Evolutionary conservation across 2,797 vertebrate genomes (phyloP).

Genomic region (Nannoperca australis): DNA sequence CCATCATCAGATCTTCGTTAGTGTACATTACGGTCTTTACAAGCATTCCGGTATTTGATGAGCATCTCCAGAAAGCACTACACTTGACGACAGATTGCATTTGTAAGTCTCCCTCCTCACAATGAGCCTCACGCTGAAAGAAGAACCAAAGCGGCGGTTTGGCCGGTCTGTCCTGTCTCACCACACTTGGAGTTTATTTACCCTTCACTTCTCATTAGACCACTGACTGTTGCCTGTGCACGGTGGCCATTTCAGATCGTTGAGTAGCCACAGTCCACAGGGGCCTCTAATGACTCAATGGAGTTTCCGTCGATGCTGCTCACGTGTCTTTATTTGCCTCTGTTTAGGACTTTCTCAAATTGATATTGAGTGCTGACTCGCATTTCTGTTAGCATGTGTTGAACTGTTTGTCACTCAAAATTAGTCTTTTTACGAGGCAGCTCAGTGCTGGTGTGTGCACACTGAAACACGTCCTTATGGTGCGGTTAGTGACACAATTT

Average conservation of each 20-base stretch:
- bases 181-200: constrained; percentile 71
- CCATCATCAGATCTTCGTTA: constrained; percentile 2
- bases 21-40: not conserved
- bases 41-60: constrained; percentile 24
- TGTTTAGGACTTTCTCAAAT: constrained; percentile 69
- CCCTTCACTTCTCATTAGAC: constrained; percentile 75
- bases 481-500: constrained; percentile 57
- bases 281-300: constrained; percentile 59
- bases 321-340: constrained; percentile 50
- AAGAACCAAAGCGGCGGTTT: constrained; percentile 25
- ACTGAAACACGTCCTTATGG: constrained; percentile 35
- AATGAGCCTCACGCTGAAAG: constrained; percentile 32
- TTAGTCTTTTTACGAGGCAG: constrained; percentile 53
- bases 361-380: constrained; percentile 72
- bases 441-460: constrained; percentile 19
- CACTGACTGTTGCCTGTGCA: constrained; percentile 34
- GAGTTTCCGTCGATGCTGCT: constrained; percentile 60
- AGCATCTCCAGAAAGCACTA: constrained; percentile 29
- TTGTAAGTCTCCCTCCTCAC: constrained; percentile 7
- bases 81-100: constrained; percentile 40
- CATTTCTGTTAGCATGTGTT: constrained; percentile 41
- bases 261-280: constrained; percentile 45
- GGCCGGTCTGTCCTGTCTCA: constrained; percentile 63
- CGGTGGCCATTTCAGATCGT: constrained; percentile 47
- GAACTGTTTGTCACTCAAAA: constrained; percentile 68